Conservation (phyloP, 1,140 invertebrate species). For the Drosophila leontia region DNA sequence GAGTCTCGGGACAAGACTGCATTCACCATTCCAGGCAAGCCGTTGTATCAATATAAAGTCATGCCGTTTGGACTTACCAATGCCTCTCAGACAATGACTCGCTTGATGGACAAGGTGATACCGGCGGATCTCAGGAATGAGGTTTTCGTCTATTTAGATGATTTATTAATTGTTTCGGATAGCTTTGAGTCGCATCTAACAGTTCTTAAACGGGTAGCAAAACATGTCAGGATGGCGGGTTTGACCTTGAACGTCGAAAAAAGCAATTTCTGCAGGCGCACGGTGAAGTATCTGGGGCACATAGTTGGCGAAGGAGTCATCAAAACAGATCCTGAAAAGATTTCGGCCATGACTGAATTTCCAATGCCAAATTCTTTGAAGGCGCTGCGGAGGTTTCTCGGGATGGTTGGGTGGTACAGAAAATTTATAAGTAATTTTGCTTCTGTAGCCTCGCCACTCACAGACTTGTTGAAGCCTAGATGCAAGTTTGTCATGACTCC, state of each 20-base stretch:
- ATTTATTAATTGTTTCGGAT: too few relatives aligned
- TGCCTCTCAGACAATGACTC: too few relatives aligned
- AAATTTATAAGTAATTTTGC: neutral
- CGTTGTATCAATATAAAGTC: too few relatives aligned
- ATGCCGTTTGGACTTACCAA: too few relatives aligned
- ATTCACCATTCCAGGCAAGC: too few relatives aligned
- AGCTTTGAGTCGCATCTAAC: too few relatives aligned
- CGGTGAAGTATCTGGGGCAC: neutral
- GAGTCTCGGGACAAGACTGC: too few relatives aligned
- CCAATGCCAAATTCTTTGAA: neutral
- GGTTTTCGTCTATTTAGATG: too few relatives aligned
- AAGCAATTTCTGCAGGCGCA: neutral
- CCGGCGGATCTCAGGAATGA: too few relatives aligned
- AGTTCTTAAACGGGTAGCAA: neutral
- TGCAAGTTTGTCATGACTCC: neutral
- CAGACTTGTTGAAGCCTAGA: neutral
- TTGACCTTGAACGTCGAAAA: neutral
- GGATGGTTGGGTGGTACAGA: neutral
- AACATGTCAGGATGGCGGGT: neutral
- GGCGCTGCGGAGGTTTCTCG: neutral
- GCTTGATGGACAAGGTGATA: too few relatives aligned
- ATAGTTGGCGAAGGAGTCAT: neutral
- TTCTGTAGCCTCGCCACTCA: neutral
- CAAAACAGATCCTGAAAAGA: neutral
- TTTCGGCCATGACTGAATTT: neutral